Base-by-base conservation (phyloP, 2,797 vertebrate species). In the Hafferia zeledoni region DNA sequence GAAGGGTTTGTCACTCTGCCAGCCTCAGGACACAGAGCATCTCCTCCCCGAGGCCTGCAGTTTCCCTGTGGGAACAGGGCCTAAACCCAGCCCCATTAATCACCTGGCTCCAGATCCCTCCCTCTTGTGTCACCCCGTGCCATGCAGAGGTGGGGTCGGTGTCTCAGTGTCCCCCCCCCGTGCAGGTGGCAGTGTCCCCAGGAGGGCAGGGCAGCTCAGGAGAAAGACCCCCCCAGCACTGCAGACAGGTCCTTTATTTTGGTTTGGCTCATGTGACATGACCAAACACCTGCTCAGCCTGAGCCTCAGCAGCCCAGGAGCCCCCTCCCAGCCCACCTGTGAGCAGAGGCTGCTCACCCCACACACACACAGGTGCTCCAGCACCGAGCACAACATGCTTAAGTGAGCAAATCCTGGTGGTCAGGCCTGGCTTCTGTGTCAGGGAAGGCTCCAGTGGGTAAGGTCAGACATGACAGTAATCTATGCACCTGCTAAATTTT, bases 121-220 rank as follows among this genome's bases (percentile, higher is more conserved):
- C 49, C 5, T 20, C 33, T 11, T 11, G 50, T 2, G 4, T 50
- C 28, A 0, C 43, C 0, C 0, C 0, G 0, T 46, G 81, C 46
- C 1, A 1, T n/a, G 27, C 19, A 52, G 55, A 0, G 5, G 47
- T 0, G 1, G 50, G 52, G 68, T 56, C 64, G 27, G 56, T 0
- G 3, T 83, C 63, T 56, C 64, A n/a, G 56, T 0, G 3, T 83
- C 63, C 63, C 31, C 20, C 43, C 9, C 13, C 67, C 0, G 0
- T 31, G 83, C 79, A 88, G 87, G 78, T 90, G 78, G 56, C 47
- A 80, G 60, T 37, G 71, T 79, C 44, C 44, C 52, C 0, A 0
- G 61, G 67, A 90, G 77, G 52, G 59, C 59, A 68, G 47, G 50
- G 47, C 33, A 64, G 44, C 81, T 88, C 37, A 13, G 71, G n/a